A percentile compares a stretch with the other conserved stretches of the same genome.
Evolutionary conservation across 2,113 vertebrate genomes (phyloP).

Genomic region (Malurus alboscapulatus): DNA sequence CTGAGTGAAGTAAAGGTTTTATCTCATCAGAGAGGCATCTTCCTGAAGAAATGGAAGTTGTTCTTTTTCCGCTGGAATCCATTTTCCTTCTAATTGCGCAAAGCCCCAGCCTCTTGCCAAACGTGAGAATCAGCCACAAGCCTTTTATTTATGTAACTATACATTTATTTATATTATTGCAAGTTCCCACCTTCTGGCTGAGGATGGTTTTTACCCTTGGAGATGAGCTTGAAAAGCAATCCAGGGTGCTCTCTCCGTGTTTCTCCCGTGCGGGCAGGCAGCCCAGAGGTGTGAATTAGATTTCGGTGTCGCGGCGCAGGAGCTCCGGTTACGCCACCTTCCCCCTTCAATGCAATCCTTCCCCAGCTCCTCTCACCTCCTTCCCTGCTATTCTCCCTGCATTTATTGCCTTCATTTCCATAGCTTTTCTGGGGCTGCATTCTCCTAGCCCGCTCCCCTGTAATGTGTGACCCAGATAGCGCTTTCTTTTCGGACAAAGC

Average conservation of each 20-base stretch:
- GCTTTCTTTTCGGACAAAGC: conserved; percentile 47
- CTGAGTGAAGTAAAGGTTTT: conserved; percentile 12
- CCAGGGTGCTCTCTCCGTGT: not conserved
- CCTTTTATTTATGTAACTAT: not conserved
- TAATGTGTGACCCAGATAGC: conserved; percentile 39
- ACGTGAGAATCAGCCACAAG: not conserved
- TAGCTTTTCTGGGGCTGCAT: not conserved
- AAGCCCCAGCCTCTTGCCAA: not conserved
- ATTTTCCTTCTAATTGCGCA: conserved; percentile 6
- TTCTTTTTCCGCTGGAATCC: not conserved
- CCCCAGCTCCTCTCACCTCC: conserved; percentile 12
- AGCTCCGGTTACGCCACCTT: not conserved
- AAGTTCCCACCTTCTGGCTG: not conserved
- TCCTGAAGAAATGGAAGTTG: not conserved
- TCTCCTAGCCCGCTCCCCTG: not conserved
- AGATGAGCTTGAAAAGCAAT: not conserved
- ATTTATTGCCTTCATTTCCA: conserved; percentile 46
- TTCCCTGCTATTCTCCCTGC: conserved; percentile 38
- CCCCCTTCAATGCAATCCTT: not conserved
- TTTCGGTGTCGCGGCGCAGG: not conserved
- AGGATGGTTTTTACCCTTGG: not conserved
- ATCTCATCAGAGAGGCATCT: not conserved
- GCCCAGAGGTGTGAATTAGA: conserved; percentile 50
- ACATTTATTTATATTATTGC: not conserved
- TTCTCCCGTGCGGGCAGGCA: not conserved